Base-by-base conservation (phyloP, 1,140 invertebrate genomes). In the Procambarus virginalis region DNA sequence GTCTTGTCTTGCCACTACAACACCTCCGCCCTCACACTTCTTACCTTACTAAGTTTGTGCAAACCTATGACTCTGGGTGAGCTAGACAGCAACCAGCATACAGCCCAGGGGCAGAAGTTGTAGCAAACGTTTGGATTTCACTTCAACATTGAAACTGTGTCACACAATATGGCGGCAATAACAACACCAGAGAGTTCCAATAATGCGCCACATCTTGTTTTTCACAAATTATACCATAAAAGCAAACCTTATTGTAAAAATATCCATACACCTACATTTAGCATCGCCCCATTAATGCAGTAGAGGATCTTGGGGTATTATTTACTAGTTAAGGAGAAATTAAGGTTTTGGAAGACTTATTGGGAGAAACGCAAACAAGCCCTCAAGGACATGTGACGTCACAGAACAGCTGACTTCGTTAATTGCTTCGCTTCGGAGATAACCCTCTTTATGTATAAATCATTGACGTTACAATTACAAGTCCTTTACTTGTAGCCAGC, bases 121-220 rank as follows among this genome's bases (percentile, higher is more conserved):
- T 20, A 51, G 8, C 48, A 48, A 81, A 58, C 34, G 46, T 58
- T 88, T 22, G 46, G 48, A 51, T 88, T 81, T 88, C 64, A 70
- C 78, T 88, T 70, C 86, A 51, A 88, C 86, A 88, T 88, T 51
- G 78, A 88, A 80, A 80, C 64, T 81, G 60, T 88, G 86, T 88
- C 86, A 88, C 86, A 88, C 86, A 88, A 88, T 88, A 88, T 88
- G 86, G 86, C 86, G 86, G 64, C 86, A 88, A 88, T 64, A 81
- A 81, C 86, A 88, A 88, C 86, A 88, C 78, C 75, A 88, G 48
- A 81, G 9, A 6, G 78, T 88, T 86, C 86, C 86, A 88, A 88
- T 75, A 88, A 73, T 82, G n/a, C 45, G 14, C 20, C 3, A 51
- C 3, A 14, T 3, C 9, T 17, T 64, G 14, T 64, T 17, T 64